A percentile compares a stretch with the other conserved stretches of the same genome.
Evolutionary conservation across 2,113 vertebrate species (phyloP).

Genomic region (Nothocercus nigrocapillus): DNA sequence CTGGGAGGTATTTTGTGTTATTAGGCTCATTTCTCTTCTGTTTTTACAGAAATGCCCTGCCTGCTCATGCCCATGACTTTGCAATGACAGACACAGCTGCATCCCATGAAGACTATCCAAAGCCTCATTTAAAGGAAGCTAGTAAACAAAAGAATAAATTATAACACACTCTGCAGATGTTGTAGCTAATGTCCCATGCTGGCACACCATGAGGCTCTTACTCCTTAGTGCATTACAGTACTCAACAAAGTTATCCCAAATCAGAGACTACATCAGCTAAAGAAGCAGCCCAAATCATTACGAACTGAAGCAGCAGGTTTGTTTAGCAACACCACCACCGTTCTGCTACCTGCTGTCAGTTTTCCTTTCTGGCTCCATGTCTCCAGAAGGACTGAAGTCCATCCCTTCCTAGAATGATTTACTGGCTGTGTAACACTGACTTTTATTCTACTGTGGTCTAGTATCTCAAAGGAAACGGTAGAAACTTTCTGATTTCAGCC

Average conservation of each 20-base stretch:
- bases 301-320: neutral
- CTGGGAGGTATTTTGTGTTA: conserved; percentile 35
- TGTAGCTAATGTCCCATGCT: neutral
- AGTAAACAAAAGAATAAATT: conserved; percentile 19
- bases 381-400: neutral
- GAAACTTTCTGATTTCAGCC: neutral
- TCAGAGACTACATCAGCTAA: neutral
- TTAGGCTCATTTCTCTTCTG: conserved; percentile 35
- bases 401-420: neutral
- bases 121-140: conserved; percentile 5
- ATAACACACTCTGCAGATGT: neutral
- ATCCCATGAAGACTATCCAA: conserved; percentile 18
- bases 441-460: neutral
- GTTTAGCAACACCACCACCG: neutral
- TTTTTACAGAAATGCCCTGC: conserved; percentile 18
- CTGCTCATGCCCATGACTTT: neutral
- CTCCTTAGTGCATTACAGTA: neutral
- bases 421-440: neutral
- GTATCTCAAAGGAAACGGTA: neutral
- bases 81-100: conserved; percentile 15
- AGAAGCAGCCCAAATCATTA: neutral
- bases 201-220: neutral
- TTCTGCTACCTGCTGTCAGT: neutral
- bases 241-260: neutral
- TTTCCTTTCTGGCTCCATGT: neutral